Evolutionary conservation across 92 coral and sea anemone genomes (phyloP), one percentile per base, ranked within the genome.

Genomic region (Phymanthus crucifer): DNA sequence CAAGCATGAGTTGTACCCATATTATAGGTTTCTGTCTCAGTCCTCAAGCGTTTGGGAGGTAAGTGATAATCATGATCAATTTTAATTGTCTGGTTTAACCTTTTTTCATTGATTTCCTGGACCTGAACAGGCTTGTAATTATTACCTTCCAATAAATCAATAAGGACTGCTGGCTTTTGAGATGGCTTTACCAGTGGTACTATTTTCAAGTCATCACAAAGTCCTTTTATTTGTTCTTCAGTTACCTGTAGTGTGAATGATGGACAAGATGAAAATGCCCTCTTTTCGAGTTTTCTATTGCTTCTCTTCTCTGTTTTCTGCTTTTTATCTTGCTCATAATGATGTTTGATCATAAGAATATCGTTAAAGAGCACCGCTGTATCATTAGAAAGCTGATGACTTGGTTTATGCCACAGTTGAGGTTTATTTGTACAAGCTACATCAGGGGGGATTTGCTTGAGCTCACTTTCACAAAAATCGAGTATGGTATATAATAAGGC

Each of bases 331-430:
- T 46, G 82, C n/a, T 86, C 71, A 75, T 86, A 81, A 74, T 73
- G 71, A 66, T 86, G 86, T 81, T 81, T 86, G 34, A 21, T 81
- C 56, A 86, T 26, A 10, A 85, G 47, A 40, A 86, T 36, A 31
- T 81, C 83, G 32, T 76, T 52, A 10, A 81, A 35, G 32, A 32
- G 86, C 16, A 57, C 12, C 37, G 90, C 77, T 4, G 23, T 37
- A 32, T 35, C 68, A 8, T 35, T 36, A 34, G 89, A 72, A 13
- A 38, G 27, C 61, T 67, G 75, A n/a, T 75, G 73, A 48, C 71
- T 79, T 23, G 90, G 86, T 34, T 40, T 86, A 38, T 86, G 75
- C 90, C 90, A 86, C 67, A 74, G 78, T 43, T 81, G 86, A n/a
- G 90, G 90, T 70, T 46, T 75, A 29, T 74, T 70, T 17, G 79